These are phyloP conservation scores for Torymus texanus DNA, from an alignment of 2,888 invertebrate genomes.

Conservation along the genomic window DNA sequence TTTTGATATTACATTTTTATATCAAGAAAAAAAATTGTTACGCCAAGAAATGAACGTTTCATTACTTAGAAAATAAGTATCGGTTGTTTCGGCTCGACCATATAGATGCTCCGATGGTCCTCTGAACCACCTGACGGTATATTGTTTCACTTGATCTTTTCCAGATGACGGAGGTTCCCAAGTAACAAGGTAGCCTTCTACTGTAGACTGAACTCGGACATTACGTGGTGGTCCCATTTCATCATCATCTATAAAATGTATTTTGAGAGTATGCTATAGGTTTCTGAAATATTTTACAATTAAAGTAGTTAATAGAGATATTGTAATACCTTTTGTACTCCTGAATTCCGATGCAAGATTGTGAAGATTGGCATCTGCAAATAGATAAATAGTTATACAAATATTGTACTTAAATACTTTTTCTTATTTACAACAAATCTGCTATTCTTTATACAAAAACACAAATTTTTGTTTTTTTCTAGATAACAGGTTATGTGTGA, in stretches of 20 bases:
- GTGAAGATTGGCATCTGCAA: slow-evolving; percentile 63
- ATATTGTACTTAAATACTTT: no score
- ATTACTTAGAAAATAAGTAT: slow-evolving; percentile 80
- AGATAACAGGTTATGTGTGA: not conserved
- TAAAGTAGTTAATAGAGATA: slow-evolving; percentile 1
- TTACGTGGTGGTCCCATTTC: slow-evolving; percentile 81
- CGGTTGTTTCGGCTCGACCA: slow-evolving; percentile 82
- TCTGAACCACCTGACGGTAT: slow-evolving; percentile 84
- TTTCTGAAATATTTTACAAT: not conserved
- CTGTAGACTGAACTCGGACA: slow-evolving; percentile 83
- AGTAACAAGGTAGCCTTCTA: slow-evolving; percentile 85
- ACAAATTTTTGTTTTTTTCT: not conserved
- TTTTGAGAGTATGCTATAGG: not conserved
- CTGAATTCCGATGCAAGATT: slow-evolving; percentile 70
- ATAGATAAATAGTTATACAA: not conserved
- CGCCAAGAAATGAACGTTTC: not conserved
- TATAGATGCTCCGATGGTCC: slow-evolving; percentile 80
- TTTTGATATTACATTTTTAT: not conserved
- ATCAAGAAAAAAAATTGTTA: no score
- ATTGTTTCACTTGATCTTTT: slow-evolving; percentile 78
- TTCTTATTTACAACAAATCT: no score
- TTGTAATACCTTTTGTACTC: slow-evolving; percentile 63
- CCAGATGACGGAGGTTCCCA: slow-evolving; percentile 83
- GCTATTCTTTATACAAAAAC: no score
- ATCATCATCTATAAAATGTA: slow-evolving; percentile 66